Percentiles rank a stretch among this genome's conserved stretches.
phyloP scores from a whole-genome alignment of 2,113 vertebrate genomes.

The Atractosteus spatula region DNA sequence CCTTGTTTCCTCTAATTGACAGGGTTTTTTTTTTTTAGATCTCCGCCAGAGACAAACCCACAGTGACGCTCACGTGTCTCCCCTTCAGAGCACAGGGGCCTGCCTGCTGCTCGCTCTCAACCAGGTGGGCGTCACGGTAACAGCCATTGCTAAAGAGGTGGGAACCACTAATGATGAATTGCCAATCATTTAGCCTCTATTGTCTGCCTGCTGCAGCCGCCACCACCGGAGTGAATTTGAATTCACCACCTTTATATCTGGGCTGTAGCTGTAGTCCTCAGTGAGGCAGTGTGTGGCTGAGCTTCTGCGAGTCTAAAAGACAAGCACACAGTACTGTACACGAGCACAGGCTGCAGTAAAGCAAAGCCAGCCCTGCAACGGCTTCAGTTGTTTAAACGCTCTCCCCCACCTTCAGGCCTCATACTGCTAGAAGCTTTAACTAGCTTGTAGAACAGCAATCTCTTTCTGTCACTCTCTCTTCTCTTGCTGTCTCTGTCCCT shows the following conservation, averaged over 20 bases:
- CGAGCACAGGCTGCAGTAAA: background rate
- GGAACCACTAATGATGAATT: conserved; percentile 7
- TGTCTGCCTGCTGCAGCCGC: conserved; percentile 12
- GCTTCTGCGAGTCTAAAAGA: background rate
- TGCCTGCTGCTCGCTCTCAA: conserved; percentile 2
- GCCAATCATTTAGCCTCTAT: conserved; percentile 17
- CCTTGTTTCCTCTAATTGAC: background rate
- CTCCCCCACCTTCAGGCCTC: background rate
- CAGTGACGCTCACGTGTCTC: background rate
- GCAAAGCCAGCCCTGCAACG: background rate
- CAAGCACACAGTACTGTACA: background rate
- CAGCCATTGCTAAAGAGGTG: background rate
- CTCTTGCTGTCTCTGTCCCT: background rate
- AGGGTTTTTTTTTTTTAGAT: background rate
- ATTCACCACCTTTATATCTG: background rate
- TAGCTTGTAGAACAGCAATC: background rate
- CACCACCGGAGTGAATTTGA: background rate
- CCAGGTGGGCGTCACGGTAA: conserved; percentile 5
- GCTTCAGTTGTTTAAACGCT: background rate
- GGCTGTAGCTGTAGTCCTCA: background rate
- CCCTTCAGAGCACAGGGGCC: background rate
- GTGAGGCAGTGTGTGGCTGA: background rate
- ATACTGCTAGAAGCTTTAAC: background rate
- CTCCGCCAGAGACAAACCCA: background rate
- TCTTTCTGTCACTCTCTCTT: background rate